Evolutionary conservation across 30 jellyfish, hydroid and myxozoan genomes (phyloP), one percentile per base, ranked within the genome.

Genomic region (Mastigias papua): DNA sequence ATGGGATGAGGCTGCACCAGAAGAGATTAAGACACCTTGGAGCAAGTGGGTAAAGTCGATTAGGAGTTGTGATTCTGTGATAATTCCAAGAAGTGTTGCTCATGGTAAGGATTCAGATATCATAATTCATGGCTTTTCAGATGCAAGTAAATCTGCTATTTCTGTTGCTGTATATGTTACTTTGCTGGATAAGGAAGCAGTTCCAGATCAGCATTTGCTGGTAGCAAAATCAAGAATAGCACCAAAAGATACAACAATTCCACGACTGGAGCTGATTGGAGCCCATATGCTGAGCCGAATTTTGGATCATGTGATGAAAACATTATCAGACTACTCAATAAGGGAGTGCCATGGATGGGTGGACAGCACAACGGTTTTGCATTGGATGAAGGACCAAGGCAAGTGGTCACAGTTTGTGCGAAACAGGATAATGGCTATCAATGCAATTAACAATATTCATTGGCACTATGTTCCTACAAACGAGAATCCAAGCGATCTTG

Each of bases 241-340:
- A 21, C 80, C 70, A 11, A 42, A 42, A 15, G 66, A 76, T 78
- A 51, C 46, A 23, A 21, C 69, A 17, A 89, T 89, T 22, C 95
- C 97, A 5, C 84, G 91, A 29, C 69, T 89, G 85, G 97, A 89
- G 64, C 91, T 81, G 82, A 50, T 72, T 21, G 95, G 91, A 0
- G 95, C 81, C 13, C 95, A 81, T 21, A 89, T 63, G 78, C 76
- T 65, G 23, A 75, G 91, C 61, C 72, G 71, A 71, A 50, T 65
- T 32, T 48, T 80, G 63, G 81, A 80, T 19, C 68, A 88, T 34
- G 76, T 69, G 57, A 57, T 34, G n/a, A 34, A 32, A 17, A 80
- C 91, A 25, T 49, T 68, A 26, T 21, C 34, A n/a, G 58, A 26
- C 11, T 71, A 16, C 2, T 26, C 34, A 17, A 58, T 89, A 11